These are phyloP conservation scores for Diachrysia chrysitis DNA, from an alignment of 2,888 invertebrate genomes.

Conservation along the genomic window DNA sequence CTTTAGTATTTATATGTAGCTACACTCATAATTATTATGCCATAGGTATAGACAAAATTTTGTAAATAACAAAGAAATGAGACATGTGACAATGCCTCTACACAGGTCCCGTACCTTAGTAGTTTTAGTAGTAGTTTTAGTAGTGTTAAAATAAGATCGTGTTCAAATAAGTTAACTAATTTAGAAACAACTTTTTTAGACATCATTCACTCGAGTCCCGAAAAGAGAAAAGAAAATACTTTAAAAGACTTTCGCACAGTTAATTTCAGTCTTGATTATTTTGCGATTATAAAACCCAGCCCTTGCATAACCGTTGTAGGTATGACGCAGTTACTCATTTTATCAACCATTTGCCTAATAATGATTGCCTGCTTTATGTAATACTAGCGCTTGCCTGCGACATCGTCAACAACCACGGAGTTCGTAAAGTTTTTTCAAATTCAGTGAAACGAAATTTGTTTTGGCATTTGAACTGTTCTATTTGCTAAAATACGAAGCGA, in stretches of 20 bases:
- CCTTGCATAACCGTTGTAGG: conserved; percentile 38
- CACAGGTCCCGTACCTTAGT: too few relatives aligned
- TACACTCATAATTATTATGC: too few relatives aligned
- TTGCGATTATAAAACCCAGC: conserved; percentile 29
- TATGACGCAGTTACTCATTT: conserved; percentile 35
- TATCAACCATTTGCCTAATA: conserved; percentile 50
- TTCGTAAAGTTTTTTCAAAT: conserved; percentile 37
- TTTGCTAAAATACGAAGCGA: conserved; percentile 14
- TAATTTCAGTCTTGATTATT: conserved; percentile 30
- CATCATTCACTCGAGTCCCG: too few relatives aligned
- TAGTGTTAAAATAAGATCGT: too few relatives aligned
- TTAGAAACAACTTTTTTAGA: too few relatives aligned
- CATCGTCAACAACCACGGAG: conserved; percentile 26
- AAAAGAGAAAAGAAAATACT: too few relatives aligned
- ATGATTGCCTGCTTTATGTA: conserved; percentile 47
- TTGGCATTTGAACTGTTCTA: not conserved
- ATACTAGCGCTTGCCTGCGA: conserved; percentile 39
- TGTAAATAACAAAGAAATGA: too few relatives aligned
- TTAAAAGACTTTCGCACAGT: not conserved
- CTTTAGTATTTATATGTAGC: too few relatives aligned
- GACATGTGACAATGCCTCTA: too few relatives aligned
- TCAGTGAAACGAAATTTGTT: conserved; percentile 12
- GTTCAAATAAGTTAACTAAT: too few relatives aligned
- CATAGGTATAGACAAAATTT: too few relatives aligned
- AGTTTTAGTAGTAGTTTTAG: too few relatives aligned